Base-by-base conservation (phyloP, 2,888 invertebrate species). In the Xiphydria camelus region DNA sequence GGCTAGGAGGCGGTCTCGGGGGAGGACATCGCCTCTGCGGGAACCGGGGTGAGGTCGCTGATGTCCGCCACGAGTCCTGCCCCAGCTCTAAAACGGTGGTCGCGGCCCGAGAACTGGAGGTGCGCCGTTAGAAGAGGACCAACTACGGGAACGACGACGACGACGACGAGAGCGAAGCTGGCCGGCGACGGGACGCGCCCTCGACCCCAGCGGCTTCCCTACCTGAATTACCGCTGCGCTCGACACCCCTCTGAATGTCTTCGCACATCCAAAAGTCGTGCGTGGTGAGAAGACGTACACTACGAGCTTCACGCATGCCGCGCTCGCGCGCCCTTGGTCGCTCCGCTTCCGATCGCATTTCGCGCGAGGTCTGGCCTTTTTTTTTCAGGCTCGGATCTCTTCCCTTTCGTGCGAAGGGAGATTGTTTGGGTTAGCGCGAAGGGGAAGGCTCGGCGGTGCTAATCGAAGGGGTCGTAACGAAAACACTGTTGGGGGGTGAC, bases 251-350 rank as follows among this genome's bases (percentile, higher is more conserved):
- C 70, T 68, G 72, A 75, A 74, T 73, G 73, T 75, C 71, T 72
- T 71, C 71, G 60, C 71, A 70, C 69, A 70, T 70, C 64, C 70
- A 68, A 64, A 72, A 73, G 66, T 66, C 65, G 71, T 71, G 72
- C 66, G 66, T 68, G 71, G 71, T 69, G 62, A 71, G 70, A 47
- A 36, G 23, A 12, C 23, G 15, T 6, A 17, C 17, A 9, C 23
- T 23, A 23, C 23, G 23, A 23, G 7, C 7, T 23, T 23, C 7
- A 23, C 23, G 23, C 23, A 7, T n/a, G 23, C 7, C 7, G 23
- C 7, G 23, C 23, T 6, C 23, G 23, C 23, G 23, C 23, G 23
- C 23, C 23, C 23, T 23, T n/a, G n/a, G n/a, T n/a, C n/a, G n/a
- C n/a, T n/a, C n/a, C n/a, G n/a, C n/a, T n/a, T n/a, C n/a, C n/a